These are phyloP conservation scores for Fabriciana adippe DNA, from an alignment of 2,888 invertebrate species.

Conservation along the genomic window DNA sequence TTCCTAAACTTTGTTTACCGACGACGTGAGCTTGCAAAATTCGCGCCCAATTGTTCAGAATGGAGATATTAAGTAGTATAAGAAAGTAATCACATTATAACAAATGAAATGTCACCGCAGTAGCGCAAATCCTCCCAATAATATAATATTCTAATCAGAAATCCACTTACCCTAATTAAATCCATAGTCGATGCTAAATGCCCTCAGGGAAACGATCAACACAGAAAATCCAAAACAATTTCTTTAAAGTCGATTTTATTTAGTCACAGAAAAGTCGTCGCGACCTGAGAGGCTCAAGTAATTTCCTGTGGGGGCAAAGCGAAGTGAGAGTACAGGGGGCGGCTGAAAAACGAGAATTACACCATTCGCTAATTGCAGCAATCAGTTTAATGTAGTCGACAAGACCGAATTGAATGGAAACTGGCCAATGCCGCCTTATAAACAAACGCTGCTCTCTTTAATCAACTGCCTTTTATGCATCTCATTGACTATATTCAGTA, in stretches of 20 bases:
- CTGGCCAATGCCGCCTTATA: constrained; percentile 63
- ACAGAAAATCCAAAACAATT: constrained; percentile 71
- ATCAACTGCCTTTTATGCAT: constrained; percentile 32
- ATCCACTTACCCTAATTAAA: constrained; percentile 71
- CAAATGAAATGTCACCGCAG: constrained; percentile 42
- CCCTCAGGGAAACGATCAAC: constrained; percentile 53
- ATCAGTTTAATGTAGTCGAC: constrained; percentile 81
- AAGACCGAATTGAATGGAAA: constrained; percentile 66
- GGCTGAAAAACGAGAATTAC: constrained; percentile 79
- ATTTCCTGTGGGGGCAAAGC: constrained; percentile 65
- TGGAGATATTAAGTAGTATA: constrained; percentile 33
- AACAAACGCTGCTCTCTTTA: constrained; percentile 51
- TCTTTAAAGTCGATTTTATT: constrained; percentile 75
- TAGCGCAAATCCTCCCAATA: constrained; percentile 46
- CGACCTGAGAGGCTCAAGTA: constrained; percentile 74
- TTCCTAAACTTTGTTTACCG: constrained; percentile 37
- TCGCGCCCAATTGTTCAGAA: constrained; percentile 35
- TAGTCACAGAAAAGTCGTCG: constrained; percentile 69
- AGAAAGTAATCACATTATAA: constrained; percentile 40
- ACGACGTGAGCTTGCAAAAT: constrained; percentile 33
- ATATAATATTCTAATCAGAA: constrained; percentile 62
- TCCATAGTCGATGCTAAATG: constrained; percentile 58
- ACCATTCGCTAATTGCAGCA: constrained; percentile 81
- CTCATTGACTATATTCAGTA: neutral
- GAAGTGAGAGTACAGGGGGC: constrained; percentile 49